Percentiles rank a stretch among this genome's conserved stretches.
phyloP scores from a whole-genome alignment of 2,888 invertebrate genomes.

The Lingula anatina region DNA sequence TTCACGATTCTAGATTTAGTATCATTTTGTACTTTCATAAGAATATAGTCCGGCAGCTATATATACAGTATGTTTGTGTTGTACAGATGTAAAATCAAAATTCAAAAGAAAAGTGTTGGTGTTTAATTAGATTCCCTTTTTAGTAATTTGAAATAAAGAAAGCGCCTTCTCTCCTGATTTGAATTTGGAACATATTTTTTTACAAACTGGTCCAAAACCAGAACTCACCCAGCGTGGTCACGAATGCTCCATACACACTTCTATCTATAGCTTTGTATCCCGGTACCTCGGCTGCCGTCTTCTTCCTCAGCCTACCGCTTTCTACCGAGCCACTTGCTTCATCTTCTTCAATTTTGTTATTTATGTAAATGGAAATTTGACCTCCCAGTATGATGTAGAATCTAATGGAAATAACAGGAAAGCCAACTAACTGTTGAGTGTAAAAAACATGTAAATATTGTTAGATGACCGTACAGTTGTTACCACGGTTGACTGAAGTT shows the following conservation, averaged over 20 bases:
- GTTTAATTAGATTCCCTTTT: background rate
- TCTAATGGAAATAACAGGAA: slow-evolving; percentile 20
- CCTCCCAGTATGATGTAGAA: slow-evolving; percentile 49
- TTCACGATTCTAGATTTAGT: no score
- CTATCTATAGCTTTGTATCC: slow-evolving; percentile 31
- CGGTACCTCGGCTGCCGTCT: background rate
- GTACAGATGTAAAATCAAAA: background rate
- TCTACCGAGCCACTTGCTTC: no score
- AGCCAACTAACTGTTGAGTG: no score
- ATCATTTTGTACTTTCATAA: background rate
- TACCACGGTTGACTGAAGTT: no score
- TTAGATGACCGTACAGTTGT: no score
- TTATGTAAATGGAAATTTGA: slow-evolving; percentile 44
- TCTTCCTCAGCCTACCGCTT: no score
- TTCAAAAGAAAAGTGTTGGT: background rate
- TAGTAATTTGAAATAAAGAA: no score
- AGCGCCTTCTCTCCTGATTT: no score
- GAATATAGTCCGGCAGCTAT: background rate
- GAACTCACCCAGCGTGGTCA: slow-evolving; percentile 40
- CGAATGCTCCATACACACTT: slow-evolving; percentile 37
- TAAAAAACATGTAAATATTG: no score
- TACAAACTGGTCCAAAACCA: no score
- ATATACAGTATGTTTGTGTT: no score
- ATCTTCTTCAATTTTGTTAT: slow-evolving; percentile 32
- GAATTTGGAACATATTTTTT: no score